Conservation (phyloP, 2,888 invertebrate genomes). For the Quadroppia sp. region DNA sequence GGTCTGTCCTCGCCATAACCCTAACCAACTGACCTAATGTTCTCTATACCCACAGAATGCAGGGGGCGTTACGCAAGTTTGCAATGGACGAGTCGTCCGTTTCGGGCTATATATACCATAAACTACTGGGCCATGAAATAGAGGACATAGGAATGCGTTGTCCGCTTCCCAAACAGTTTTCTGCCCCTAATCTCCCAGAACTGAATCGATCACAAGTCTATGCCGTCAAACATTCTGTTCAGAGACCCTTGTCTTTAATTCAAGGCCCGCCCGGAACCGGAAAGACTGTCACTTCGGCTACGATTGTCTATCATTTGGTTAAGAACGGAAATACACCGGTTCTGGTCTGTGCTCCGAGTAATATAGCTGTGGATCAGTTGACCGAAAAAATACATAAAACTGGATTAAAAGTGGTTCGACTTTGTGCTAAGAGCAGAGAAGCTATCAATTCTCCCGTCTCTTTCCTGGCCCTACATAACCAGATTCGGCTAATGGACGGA, state of each 20-base stretch:
- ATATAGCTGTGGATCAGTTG: constrained; percentile 97
- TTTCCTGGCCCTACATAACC: constrained; percentile 93
- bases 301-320: constrained; percentile 95
- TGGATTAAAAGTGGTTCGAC: constrained; percentile 68
- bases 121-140: constrained; percentile 86
- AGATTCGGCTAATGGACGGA: constrained; percentile 89
- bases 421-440: constrained; percentile 96
- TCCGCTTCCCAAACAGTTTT: constrained; percentile 86
- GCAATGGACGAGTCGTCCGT: constrained; percentile 95
- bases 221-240: constrained; percentile 96
- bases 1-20: constrained; percentile 62
- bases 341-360: constrained; percentile 96
- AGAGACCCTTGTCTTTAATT: constrained; percentile 89
- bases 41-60: constrained; percentile 68
- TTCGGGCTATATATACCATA: constrained; percentile 95
- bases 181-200: constrained; percentile 94
- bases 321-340: constrained; percentile 86
- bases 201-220: constrained; percentile 97
- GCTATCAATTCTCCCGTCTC: constrained; percentile 97
- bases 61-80: constrained; percentile 85
- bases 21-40: constrained; percentile 47
- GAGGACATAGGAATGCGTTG: constrained; percentile 89
- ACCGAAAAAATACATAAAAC: constrained; percentile 98
- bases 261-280: constrained; percentile 96
- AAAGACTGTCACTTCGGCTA: constrained; percentile 98